phyloP scores from a whole-genome alignment of 2,888 invertebrate species.

The Baronia brevicornis region DNA sequence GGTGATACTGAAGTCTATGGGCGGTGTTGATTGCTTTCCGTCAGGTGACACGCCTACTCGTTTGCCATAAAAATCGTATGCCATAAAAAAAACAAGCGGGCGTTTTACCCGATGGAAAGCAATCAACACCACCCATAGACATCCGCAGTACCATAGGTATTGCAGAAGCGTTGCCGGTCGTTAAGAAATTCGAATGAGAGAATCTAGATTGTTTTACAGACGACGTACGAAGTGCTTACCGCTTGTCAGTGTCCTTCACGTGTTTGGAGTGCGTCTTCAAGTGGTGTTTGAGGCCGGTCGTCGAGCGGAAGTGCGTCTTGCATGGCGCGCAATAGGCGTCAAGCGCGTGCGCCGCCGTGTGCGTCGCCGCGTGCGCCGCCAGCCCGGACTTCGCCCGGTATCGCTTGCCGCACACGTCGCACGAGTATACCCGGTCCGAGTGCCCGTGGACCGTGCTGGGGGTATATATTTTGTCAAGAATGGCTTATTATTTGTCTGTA shows the following conservation, averaged over 20 bases:
- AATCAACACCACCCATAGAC: too few species aligned
- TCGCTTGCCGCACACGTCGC: constrained; percentile 21
- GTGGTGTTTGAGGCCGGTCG: constrained; percentile 33
- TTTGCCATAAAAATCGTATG: too few species aligned
- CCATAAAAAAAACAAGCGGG: too few species aligned
- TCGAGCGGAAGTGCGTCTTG: constrained; percentile 29
- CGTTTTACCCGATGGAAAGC: too few species aligned
- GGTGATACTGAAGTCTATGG: too few species aligned
- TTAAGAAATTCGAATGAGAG: too few species aligned
- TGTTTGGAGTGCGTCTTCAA: constrained; percentile 41
- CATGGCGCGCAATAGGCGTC: constrained; percentile 23
- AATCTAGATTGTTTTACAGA: too few species aligned
- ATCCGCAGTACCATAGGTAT: too few species aligned
- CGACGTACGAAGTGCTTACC: constrained; percentile 25
- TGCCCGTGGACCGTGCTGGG: constrained; percentile 24
- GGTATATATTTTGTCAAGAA: neutral
- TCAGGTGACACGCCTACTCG: too few species aligned
- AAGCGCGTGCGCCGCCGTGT: constrained; percentile 18
- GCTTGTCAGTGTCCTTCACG: constrained; percentile 30
- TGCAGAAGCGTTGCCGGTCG: too few species aligned
- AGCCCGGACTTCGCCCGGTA: constrained; percentile 24
- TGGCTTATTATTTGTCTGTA: neutral
- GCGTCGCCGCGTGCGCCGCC: constrained; percentile 21
- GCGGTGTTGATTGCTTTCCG: too few species aligned
- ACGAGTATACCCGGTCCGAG: constrained; percentile 18